Percentiles rank a stretch among this genome's conserved stretches.
Evolutionary conservation across 2,113 vertebrate genomes (phyloP).

Genomic region (Thalassoma bifasciatum): DNA sequence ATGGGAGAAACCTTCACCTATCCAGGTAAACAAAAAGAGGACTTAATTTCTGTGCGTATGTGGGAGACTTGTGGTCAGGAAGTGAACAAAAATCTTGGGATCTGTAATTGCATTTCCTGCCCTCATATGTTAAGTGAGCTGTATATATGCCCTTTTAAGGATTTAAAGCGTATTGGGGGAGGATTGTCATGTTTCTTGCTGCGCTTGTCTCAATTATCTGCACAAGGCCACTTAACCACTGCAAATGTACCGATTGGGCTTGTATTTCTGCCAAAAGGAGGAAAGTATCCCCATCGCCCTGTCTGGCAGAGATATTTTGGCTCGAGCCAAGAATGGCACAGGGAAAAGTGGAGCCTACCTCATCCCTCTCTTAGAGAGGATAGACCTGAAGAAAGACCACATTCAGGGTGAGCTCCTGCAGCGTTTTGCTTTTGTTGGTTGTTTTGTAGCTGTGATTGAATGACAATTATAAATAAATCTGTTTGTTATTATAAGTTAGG

Average conservation of each 20-base stretch:
- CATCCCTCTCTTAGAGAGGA: conserved; percentile 85
- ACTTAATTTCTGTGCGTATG: neutral
- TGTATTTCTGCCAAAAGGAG: conserved; percentile 72
- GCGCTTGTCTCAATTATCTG: neutral
- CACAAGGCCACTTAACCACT: neutral
- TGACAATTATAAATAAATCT: too few species aligned
- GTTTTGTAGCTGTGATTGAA: neutral
- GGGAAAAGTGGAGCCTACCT: conserved; percentile 87
- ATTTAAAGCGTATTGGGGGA: neutral
- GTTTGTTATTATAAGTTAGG: too few species aligned
- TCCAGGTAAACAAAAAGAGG: conserved; percentile 70
- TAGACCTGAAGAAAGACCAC: conserved; percentile 85
- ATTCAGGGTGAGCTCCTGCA: conserved; percentile 79
- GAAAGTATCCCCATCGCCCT: conserved; percentile 87
- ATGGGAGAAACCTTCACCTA: conserved; percentile 83
- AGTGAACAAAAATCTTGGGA: neutral
- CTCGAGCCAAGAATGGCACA: conserved; percentile 85
- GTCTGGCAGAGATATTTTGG: conserved; percentile 85
- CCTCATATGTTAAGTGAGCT: too few species aligned
- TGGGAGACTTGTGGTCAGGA: too few species aligned
- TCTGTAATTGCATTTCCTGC: too few species aligned
- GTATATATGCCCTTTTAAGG: neutral
- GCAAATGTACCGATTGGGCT: neutral
- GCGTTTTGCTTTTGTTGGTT: neutral
- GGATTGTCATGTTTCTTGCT: neutral